Conservation (phyloP, 2,888 invertebrate species). For the Empis livida region DNA sequence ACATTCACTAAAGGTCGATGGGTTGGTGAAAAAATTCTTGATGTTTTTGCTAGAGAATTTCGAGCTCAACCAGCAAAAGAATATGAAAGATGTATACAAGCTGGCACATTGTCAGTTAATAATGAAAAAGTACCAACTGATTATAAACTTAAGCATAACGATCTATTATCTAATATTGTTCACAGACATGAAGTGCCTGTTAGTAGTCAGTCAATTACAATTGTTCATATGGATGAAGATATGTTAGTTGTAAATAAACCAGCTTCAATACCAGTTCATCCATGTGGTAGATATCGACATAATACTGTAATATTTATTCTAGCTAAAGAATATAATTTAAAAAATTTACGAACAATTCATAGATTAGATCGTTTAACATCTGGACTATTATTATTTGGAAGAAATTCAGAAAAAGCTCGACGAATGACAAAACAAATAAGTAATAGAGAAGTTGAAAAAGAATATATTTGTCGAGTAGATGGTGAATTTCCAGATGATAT, state of each 20-base stretch:
- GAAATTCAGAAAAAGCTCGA: slow-evolving; percentile 77
- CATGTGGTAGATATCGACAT: slow-evolving; percentile 89
- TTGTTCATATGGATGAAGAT: slow-evolving; percentile 91
- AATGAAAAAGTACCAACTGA: slow-evolving; percentile 76
- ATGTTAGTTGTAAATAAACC: slow-evolving; percentile 97
- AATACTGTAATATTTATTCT: slow-evolving; percentile 90
- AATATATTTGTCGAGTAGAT: slow-evolving; percentile 86
- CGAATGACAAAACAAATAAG: slow-evolving; percentile 86
- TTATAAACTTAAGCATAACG: slow-evolving; percentile 80
- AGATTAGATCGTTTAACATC: slow-evolving; percentile 89
- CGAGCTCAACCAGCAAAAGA: slow-evolving; percentile 80
- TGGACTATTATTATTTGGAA: slow-evolving; percentile 71
- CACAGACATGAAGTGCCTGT: slow-evolving; percentile 97
- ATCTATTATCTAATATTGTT: slow-evolving; percentile 75
- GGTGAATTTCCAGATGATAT: slow-evolving; percentile 75
- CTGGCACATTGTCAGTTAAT: slow-evolving; percentile 80
- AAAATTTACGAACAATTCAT: slow-evolving; percentile 81
- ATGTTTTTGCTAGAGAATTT: slow-evolving; percentile 83
- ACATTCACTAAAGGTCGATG: slow-evolving; percentile 90
- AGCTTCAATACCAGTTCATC: slow-evolving; percentile 93
- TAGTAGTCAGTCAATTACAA: slow-evolving; percentile 82
- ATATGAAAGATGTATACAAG: slow-evolving; percentile 75
- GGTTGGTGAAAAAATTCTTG: slow-evolving; percentile 82
- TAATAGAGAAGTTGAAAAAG: slow-evolving; percentile 75
- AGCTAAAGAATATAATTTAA: slow-evolving; percentile 82